Evolutionary conservation across 2,797 vertebrate genomes (phyloP), one percentile per base, ranked within the genome.

Genomic region (Syngnathus acus): DNA sequence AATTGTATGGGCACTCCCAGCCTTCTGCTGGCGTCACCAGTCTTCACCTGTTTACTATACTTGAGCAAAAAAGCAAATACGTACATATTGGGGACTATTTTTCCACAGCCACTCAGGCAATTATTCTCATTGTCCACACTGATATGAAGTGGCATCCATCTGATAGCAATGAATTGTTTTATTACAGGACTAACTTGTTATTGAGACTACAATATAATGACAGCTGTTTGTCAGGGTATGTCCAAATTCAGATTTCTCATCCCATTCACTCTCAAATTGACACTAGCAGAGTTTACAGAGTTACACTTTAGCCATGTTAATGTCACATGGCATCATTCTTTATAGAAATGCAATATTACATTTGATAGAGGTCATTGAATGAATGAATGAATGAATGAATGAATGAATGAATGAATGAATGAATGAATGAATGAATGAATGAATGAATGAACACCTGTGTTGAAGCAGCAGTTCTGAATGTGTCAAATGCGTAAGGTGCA

Each of bases 401-500:
- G 68, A 26, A 43, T 42, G 17, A 62, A 45, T 16, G 21, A 62
- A 16, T 9, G 7, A 0, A 62, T 32, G 32, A 21, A 23, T 26
- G 42, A 14, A 43, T 54, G 23, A 55, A 55, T 55, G 9, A 43
- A 43, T 43, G 42, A 43, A 43, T 43, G 42, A 13, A 43, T 67
- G 68, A 26, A 43, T 42, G 17, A 47, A 45, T 17, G 21, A 0
- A 62, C 40, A 62, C 16, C 23, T 45, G 42, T 17, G 42, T 13
- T 77, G 62, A 65, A 54, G 51, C 51, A 54, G 66, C 21, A 26
- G 1, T 62, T 45, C 42, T 47, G 42, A 43, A 16, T 62, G 39
- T 32, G 7, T 47, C 62, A 64, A 63, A 48, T 50, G 50, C 71
- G 60, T 77, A 68, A 74, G 70, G 63, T 75, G 73, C 71, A 72